Evolutionary conservation across 2,888 invertebrate species (phyloP).

Genomic region (Erynnis tages): DNA sequence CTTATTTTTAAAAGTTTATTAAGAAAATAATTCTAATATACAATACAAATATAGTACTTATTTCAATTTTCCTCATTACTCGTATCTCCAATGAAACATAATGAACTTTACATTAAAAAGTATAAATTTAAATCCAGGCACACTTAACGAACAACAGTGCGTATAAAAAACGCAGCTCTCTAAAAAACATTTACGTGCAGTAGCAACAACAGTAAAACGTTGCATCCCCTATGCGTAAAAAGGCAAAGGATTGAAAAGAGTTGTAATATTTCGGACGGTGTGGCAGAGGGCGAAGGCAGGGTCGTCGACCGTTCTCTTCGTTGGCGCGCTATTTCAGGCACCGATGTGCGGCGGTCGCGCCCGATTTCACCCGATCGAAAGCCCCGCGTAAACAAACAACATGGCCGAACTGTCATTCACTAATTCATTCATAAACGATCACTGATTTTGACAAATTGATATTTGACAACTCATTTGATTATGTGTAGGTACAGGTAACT

Average conservation of each 20-base stretch:
- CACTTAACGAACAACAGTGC: no score
- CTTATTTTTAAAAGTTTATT: no score
- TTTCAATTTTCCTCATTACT: no score
- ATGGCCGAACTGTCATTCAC: constrained; percentile 79
- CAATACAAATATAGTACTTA: no score
- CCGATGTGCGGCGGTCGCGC: constrained; percentile 59
- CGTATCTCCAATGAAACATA: no score
- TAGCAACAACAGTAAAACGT: no score
- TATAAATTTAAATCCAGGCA: no score
- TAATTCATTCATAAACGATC: constrained; percentile 78
- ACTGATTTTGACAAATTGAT: constrained; percentile 69
- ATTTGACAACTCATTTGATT: constrained; percentile 62
- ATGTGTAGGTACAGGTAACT: constrained; percentile 42
- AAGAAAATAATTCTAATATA: no score
- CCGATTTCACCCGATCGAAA: constrained; percentile 63
- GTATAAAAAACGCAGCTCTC: no score
- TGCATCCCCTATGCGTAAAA: background rate
- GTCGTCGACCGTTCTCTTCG: constrained; percentile 75
- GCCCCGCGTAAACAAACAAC: constrained; percentile 77
- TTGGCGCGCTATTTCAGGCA: constrained; percentile 77
- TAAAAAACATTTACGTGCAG: no score
- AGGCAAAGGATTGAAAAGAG: constrained; percentile 55
- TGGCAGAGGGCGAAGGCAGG: constrained; percentile 69
- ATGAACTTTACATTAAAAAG: no score
- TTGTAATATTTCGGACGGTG: constrained; percentile 71